phyloP scores from a whole-genome alignment of 2,113 vertebrate species.

The Otis tarda region DNA sequence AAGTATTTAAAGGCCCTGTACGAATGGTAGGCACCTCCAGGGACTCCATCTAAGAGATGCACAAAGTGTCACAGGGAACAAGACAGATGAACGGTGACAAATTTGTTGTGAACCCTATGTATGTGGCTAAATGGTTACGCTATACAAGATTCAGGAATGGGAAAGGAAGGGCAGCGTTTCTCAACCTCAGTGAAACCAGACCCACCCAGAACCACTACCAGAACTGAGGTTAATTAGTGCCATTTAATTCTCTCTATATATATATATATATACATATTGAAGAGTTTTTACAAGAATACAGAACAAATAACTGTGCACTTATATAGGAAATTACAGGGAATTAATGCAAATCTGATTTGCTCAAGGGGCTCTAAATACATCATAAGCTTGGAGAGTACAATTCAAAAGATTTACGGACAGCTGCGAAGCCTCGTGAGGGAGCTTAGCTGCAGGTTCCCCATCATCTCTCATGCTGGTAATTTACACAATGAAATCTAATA shows the following conservation, averaged over 20 bases:
- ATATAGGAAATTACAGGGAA: not conserved
- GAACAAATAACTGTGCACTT: not conserved
- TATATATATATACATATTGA: not conserved
- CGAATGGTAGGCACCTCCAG: not conserved
- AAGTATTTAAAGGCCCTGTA: not conserved
- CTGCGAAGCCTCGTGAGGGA: not conserved
- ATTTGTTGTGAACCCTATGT: rapidly evolving
- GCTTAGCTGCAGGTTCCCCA: not conserved
- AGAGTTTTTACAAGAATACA: not conserved
- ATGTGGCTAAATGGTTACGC: not conserved
- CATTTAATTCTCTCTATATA: not conserved
- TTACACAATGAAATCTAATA: not conserved
- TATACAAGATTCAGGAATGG: not conserved
- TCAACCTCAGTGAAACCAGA: not conserved
- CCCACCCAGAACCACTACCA: not conserved
- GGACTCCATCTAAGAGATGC: not conserved
- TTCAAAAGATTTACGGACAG: not conserved
- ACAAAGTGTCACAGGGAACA: not conserved
- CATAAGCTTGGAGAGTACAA: not conserved
- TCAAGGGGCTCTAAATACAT: not conserved
- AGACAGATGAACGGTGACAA: rapidly evolving
- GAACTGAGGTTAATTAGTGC: not conserved
- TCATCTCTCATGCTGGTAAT: not conserved
- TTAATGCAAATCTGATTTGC: not conserved
- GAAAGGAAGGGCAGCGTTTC: not conserved